Evolutionary conservation across 2,113 vertebrate species (phyloP).

Genomic region (Labeo catla): DNA sequence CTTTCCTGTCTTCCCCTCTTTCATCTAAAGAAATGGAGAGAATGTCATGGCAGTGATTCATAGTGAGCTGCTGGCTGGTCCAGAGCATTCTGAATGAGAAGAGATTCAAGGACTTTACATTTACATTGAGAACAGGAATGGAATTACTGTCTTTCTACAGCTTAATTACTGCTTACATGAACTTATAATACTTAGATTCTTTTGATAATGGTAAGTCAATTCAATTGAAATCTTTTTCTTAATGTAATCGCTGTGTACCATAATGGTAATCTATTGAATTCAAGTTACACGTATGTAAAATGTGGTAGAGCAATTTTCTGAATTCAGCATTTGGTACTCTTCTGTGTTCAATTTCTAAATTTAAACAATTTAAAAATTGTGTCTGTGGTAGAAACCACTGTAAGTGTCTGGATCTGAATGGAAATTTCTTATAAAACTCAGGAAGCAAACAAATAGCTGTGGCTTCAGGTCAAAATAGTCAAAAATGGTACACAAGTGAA

Average conservation of each 20-base stretch:
- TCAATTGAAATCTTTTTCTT: background rate
- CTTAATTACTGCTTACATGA: background rate
- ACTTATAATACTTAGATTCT: background rate
- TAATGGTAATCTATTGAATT: slow-evolving; percentile 6
- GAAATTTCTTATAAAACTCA: slow-evolving; percentile 43
- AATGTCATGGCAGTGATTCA: slow-evolving; percentile 87
- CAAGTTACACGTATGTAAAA: background rate
- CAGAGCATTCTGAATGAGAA: slow-evolving; percentile 75
- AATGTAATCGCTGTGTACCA: background rate
- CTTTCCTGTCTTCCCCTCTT: background rate
- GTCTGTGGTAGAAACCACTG: slow-evolving; percentile 23
- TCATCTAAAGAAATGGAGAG: slow-evolving; percentile 84
- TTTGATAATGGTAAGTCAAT: background rate
- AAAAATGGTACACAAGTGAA: slow-evolving; percentile 25
- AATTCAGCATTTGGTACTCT: slow-evolving; percentile 6
- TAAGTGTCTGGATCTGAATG: slow-evolving; percentile 11
- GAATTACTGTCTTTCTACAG: slow-evolving; percentile 43
- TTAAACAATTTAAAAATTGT: background rate
- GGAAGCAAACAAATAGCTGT: slow-evolving; percentile 48
- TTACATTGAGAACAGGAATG: slow-evolving; percentile 56
- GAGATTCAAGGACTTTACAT: slow-evolving; percentile 48
- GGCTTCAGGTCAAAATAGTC: background rate
- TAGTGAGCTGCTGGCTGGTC: slow-evolving; percentile 87
- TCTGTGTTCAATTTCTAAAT: background rate
- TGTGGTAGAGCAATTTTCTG: background rate